phyloP scores from a whole-genome alignment of 2,888 invertebrate genomes.

The Pimpla rufipes region DNA sequence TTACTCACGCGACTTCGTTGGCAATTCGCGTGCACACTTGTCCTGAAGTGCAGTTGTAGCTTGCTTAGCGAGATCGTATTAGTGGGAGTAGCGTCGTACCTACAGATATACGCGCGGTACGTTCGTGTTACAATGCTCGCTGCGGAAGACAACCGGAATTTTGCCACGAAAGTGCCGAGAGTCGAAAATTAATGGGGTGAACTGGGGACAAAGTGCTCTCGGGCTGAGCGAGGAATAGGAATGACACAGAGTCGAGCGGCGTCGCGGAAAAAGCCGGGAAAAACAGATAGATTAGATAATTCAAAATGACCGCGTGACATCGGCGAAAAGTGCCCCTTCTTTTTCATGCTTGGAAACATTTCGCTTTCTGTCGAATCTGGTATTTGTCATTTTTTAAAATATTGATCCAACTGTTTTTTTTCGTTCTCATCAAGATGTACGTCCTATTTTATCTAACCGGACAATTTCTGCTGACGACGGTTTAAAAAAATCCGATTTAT shows the following conservation, averaged over 20 bases:
- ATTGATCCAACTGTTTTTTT: no score
- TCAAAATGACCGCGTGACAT: neutral
- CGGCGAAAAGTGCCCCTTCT: no score
- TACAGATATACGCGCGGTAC: constrained; percentile 20
- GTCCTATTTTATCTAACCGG: no score
- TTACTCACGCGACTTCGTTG: constrained; percentile 37
- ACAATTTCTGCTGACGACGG: no score
- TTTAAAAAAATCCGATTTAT: no score
- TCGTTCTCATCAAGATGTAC: no score
- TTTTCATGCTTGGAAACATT: no score
- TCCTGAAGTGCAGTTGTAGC: constrained; percentile 33
- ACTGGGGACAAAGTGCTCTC: constrained; percentile 68
- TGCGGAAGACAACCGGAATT: constrained; percentile 60
- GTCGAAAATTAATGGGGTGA: constrained; percentile 68
- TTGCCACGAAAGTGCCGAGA: constrained; percentile 66
- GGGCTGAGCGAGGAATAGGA: constrained; percentile 56
- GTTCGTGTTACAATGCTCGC: constrained; percentile 16
- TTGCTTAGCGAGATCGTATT: constrained; percentile 30
- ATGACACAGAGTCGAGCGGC: constrained; percentile 51
- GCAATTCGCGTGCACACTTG: constrained; percentile 43
- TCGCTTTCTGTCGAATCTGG: no score
- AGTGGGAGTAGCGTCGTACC: neutral
- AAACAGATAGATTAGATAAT: neutral
- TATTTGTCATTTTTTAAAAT: no score
- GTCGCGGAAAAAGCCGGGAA: neutral